phyloP scores from a whole-genome alignment of 2,888 invertebrate species.

The Strigamia transsilvanica region DNA sequence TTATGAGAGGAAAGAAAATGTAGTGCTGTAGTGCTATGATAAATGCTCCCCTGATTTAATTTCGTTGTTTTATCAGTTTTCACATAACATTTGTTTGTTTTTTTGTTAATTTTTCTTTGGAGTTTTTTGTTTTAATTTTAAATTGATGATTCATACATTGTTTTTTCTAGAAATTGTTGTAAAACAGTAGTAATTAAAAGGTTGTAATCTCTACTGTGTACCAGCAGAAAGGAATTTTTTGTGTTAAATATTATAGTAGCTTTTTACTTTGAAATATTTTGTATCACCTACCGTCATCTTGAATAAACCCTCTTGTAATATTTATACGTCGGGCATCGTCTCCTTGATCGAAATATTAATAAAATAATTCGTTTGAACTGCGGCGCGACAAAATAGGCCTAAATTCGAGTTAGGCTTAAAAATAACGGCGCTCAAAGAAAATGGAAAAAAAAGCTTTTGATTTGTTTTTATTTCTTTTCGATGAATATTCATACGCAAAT shows the following conservation, averaged over 20 bases:
- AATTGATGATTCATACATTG: background rate
- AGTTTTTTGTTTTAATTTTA: background rate
- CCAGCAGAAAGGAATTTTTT: background rate
- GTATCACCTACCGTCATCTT: constrained; percentile 32
- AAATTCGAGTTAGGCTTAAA: too few relatives aligned
- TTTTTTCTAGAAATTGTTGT: constrained; percentile 8
- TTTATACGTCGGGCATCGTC: background rate
- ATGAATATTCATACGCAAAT: too few relatives aligned
- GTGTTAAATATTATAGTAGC: constrained; percentile 12
- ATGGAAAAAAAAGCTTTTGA: too few relatives aligned
- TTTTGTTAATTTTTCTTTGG: background rate
- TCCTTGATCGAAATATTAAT: too few relatives aligned
- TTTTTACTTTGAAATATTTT: constrained; percentile 10
- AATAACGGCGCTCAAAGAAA: too few relatives aligned
- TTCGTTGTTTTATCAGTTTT: too few relatives aligned
- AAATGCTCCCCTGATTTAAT: background rate
- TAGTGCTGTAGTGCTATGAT: background rate
- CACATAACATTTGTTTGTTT: background rate
- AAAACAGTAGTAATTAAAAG: constrained; percentile 19
- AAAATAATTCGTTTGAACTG: background rate
- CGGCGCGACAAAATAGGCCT: background rate
- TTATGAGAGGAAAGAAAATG: background rate
- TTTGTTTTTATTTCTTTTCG: too few relatives aligned
- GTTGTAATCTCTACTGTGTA: constrained; percentile 26
- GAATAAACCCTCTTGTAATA: constrained; percentile 31